Evolutionary conservation across 2,113 vertebrate genomes (phyloP).

Genomic region (Chaenocephalus aceratus): DNA sequence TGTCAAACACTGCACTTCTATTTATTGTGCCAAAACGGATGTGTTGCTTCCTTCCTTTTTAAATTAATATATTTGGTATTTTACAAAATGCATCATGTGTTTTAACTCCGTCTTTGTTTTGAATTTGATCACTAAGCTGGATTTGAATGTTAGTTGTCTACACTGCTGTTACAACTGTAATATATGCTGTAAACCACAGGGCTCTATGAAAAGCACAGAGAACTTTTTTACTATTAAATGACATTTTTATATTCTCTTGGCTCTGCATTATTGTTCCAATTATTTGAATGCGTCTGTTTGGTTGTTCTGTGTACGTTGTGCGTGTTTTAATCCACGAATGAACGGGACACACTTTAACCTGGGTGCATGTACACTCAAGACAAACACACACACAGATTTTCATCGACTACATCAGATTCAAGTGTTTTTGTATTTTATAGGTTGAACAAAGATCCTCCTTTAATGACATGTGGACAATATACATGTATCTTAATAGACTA

Average conservation of each 20-base stretch:
- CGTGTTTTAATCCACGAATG: too few species aligned
- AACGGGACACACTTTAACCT: too few species aligned
- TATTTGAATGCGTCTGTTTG: not conserved
- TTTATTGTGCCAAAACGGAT: constrained; percentile 8
- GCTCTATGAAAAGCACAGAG: not conserved
- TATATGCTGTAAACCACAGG: not conserved
- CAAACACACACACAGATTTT: too few species aligned
- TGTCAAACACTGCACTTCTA: constrained; percentile 7
- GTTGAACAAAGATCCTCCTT: too few species aligned
- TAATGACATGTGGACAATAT: too few species aligned
- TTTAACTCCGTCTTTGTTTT: not conserved
- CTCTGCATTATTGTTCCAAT: not conserved
- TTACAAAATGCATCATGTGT: not conserved
- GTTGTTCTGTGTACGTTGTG: not conserved
- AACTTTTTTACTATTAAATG: constrained; percentile 43
- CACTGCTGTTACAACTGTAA: not conserved
- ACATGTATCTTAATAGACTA: too few species aligned
- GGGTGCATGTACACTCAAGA: too few species aligned
- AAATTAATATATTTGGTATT: not conserved
- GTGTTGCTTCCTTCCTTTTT: not conserved
- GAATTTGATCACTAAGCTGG: not conserved
- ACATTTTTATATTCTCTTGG: constrained; percentile 27
- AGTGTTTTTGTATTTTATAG: too few species aligned
- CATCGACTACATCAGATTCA: too few species aligned
- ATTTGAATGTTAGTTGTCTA: not conserved